Evolutionary conservation across 2,888 invertebrate species (phyloP).

Genomic region (Chaetoderma sp.): DNA sequence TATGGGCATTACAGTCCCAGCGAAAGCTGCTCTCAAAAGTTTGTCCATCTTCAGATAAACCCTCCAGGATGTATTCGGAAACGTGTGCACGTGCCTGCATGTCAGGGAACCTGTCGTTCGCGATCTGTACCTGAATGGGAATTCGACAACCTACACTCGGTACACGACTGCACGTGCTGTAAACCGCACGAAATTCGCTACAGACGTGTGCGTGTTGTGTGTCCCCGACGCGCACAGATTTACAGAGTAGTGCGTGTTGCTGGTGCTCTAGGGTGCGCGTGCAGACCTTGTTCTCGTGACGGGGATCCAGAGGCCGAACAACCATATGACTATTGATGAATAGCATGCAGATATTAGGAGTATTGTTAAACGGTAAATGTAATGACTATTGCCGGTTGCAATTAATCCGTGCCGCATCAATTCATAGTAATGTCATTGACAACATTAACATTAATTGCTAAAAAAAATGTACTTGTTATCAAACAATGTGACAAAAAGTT

Average conservation of each 20-base stretch:
- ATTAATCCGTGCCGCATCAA: too few species aligned
- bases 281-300: conserved; percentile 36
- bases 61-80: conserved; percentile 29
- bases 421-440: too few species aligned
- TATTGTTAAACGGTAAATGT: too few species aligned
- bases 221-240: conserved; percentile 11
- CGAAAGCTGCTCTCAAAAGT: conserved; percentile 23
- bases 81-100: conserved; percentile 19
- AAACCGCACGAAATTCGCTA: conserved; percentile 21
- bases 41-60: background rate
- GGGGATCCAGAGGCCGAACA: conserved; percentile 23
- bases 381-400: too few species aligned
- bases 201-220: conserved; percentile 19
- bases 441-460: too few species aligned
- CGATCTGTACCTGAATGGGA: conserved; percentile 37
- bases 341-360: too few species aligned
- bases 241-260: background rate
- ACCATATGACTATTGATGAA: conserved; percentile 30
- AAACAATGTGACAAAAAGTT: too few species aligned
- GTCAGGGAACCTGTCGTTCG: conserved; percentile 36
- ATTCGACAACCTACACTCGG: conserved; percentile 20
- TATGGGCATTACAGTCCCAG: conserved; percentile 11
- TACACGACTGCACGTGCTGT: conserved; percentile 41
- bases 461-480: too few species aligned
- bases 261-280: conserved; percentile 32